Base-by-base conservation (phyloP, 1,140 invertebrate species). In the Meloidogyne hapla region DNA sequence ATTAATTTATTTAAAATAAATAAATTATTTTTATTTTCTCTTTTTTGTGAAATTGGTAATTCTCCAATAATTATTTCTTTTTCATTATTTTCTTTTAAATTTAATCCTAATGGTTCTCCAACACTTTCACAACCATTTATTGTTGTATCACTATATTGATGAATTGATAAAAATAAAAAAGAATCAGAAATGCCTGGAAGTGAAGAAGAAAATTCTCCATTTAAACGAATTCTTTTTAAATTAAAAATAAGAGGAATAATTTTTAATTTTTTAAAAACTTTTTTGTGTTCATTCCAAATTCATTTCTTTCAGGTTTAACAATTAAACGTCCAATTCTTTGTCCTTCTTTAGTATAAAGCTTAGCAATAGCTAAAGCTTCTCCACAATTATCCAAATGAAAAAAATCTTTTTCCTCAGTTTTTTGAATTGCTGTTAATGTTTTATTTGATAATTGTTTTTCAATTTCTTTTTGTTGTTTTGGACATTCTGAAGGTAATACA, bases 81-180 rank as follows among this genome's bases (percentile, higher is more conserved):
- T 42, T 38, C 63, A 33, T 26, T 33, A 25, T 33, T 66, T 33
- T 74, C 72, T 28, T 76, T 64, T 42, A 42, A 38, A n/a, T 76
- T 42, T 45, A 76, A 38, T 38, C n/a, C 25, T n/a, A 76, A 40
- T 61, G 75, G 66, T 33, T 40, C 21, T n/a, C 75, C 75, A 25
- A 21, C n/a, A 21, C n/a, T 48, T 28, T 12, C 8, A 74, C 70
- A 76, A 5, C 74, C 73, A 38, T 77, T 67, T 13, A 64, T 76
- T 45, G 75, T 65, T 23, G 76, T 77, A 38, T 72, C 76, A 28
- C 76, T 77, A 63, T 77, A 77, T 42, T 64, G 76, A 66, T 77
- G 61, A 45, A 77, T 68, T 9, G 76, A 75, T 9, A 76, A 62
- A 48, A 56, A 25, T 62, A 72, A 56, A 25, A 28, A n/a, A 9